A percentile compares a stretch with the other conserved stretches of the same genome.
Conservation (phyloP, 92 coral and sea anemone species). For the Paragorgia papillata region DNA sequence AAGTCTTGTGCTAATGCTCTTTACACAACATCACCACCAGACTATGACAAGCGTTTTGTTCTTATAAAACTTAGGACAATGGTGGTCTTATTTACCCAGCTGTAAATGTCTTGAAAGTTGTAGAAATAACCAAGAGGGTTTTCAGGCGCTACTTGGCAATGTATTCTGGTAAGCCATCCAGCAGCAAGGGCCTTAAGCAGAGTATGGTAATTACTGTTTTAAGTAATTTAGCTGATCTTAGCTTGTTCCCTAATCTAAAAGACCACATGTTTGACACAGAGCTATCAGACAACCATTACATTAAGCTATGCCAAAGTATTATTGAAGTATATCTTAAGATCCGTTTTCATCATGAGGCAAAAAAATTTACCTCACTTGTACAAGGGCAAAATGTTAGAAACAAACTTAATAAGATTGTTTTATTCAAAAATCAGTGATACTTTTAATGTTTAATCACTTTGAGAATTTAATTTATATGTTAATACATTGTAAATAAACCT, state of each 20-base stretch:
- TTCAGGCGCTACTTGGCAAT: not conserved
- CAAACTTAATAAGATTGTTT: no score
- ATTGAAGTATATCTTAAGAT: not conserved
- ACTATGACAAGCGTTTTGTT: not conserved
- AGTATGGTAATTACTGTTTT: not conserved
- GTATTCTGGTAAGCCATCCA: not conserved
- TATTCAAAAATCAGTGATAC: no score
- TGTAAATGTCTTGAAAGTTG: not conserved
- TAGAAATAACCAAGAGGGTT: conserved; percentile 10
- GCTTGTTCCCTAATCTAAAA: not conserved
- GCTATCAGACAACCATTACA: not conserved
- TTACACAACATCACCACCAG: not conserved
- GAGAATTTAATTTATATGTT: no score
- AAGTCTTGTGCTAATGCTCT: conserved; percentile 18
- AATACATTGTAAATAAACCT: no score
- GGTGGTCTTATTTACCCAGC: conserved; percentile 31
- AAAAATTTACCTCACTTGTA: no score
- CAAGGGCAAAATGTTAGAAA: no score
- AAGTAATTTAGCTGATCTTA: not conserved
- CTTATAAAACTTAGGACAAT: conserved; percentile 15
- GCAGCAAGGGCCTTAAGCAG: not conserved
- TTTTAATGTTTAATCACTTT: no score
- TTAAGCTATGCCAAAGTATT: not conserved
- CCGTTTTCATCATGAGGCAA: no score
- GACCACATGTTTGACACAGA: conserved; percentile 20